Evolutionary conservation across 1,140 invertebrate species (phyloP).

Genomic region (Mylabris phalerata): DNA sequence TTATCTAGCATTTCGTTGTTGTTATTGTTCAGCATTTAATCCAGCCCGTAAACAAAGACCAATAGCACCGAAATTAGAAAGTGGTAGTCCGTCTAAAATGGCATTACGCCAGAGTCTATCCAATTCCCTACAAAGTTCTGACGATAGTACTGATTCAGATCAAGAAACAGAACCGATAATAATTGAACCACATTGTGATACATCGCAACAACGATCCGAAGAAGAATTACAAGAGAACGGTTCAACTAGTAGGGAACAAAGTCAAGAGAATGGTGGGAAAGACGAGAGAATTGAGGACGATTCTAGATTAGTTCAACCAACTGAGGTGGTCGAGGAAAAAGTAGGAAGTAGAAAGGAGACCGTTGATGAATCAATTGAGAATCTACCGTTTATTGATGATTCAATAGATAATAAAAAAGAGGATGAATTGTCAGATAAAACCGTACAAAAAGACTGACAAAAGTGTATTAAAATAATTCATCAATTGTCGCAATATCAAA

Average conservation of each 20-base stretch:
- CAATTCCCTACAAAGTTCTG: neutral
- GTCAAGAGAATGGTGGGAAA: neutral
- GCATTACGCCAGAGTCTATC: neutral
- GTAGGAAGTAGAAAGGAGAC: neutral
- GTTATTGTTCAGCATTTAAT: conserved; percentile 80
- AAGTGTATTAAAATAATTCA: neutral
- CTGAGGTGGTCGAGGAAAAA: no score
- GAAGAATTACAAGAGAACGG: no score
- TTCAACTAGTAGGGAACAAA: neutral
- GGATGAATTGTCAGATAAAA: no score
- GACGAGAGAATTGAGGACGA: neutral
- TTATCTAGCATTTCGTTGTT: conserved; percentile 83
- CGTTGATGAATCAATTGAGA: neutral
- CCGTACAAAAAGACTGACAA: no score
- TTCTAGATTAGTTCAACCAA: neutral
- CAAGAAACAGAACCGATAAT: conserved; percentile 1
- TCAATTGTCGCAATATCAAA: neutral
- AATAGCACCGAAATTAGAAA: conserved; percentile 56
- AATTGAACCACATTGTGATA: conserved; percentile 6
- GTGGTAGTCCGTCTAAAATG: conserved; percentile 17
- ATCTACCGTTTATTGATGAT: no score
- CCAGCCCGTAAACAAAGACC: conserved; percentile 76
- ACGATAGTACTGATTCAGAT: neutral
- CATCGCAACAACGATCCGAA: neutral
- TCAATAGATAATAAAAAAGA: no score